Evolutionary conservation across 2,797 vertebrate species (phyloP).

Genomic region (Pagetopsis macropterus): DNA sequence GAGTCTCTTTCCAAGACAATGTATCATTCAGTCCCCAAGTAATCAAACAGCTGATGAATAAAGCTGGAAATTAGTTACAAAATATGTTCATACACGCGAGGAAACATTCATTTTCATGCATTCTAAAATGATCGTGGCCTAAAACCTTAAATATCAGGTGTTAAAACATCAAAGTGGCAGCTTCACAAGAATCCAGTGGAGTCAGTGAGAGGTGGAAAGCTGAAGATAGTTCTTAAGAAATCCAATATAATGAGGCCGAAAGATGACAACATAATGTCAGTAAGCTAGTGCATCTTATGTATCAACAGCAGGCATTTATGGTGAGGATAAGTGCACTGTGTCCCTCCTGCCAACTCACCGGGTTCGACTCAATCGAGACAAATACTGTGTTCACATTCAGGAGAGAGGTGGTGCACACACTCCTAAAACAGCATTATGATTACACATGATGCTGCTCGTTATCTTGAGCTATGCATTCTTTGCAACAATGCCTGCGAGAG

Average conservation of each 20-base stretch:
- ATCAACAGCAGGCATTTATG: slow-evolving; percentile 70
- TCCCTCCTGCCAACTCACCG: slow-evolving; percentile 59
- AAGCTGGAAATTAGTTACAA: slow-evolving; percentile 8
- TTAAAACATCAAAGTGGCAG: slow-evolving; percentile 54
- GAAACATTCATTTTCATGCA: slow-evolving; percentile 69
- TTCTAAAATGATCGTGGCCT: slow-evolving; percentile 38
- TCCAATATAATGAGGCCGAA: slow-evolving; percentile 42
- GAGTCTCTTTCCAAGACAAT: slow-evolving; percentile 22
- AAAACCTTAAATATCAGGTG: slow-evolving; percentile 36
- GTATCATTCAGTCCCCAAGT: slow-evolving; percentile 37
- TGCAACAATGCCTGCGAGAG: slow-evolving; percentile 72
- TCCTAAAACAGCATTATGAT: slow-evolving; percentile 28
- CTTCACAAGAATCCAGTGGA: slow-evolving; percentile 34
- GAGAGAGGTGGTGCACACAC: slow-evolving; percentile 40
- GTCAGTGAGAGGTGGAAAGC: neutral
- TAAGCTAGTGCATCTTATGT: slow-evolving; percentile 38
- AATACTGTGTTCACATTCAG: slow-evolving; percentile 38
- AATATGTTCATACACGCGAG: slow-evolving; percentile 36
- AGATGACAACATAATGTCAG: slow-evolving; percentile 43
- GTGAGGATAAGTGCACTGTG: slow-evolving; percentile 75
- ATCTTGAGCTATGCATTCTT: slow-evolving; percentile 63
- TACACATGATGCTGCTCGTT: slow-evolving; percentile 25
- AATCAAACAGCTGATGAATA: slow-evolving; percentile 18
- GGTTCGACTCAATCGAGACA: slow-evolving; percentile 39
- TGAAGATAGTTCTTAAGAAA: neutral